phyloP scores from a whole-genome alignment of 2,113 vertebrate genomes.

The Ptyas mucosa region DNA sequence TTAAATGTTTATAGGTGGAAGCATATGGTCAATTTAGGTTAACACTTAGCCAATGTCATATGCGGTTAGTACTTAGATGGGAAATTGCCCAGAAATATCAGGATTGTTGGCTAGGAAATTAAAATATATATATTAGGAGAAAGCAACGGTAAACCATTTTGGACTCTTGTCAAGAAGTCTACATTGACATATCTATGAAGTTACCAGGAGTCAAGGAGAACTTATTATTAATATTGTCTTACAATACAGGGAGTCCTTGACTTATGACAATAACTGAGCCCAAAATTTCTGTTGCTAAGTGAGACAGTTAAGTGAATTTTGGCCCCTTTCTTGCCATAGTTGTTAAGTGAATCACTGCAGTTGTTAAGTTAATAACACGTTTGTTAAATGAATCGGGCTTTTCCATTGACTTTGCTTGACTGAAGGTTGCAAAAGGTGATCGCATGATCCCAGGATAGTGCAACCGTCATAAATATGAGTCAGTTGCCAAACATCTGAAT shows the following conservation, averaged over 20 bases:
- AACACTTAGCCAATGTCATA: too few species aligned
- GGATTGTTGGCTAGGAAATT: too few species aligned
- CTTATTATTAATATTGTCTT: background rate
- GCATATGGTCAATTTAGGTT: too few species aligned
- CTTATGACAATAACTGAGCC: background rate
- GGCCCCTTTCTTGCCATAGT: too few species aligned
- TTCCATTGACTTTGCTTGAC: background rate
- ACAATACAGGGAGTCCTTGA: background rate
- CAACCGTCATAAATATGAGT: background rate
- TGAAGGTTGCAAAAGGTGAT: background rate
- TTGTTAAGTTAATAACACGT: too few species aligned
- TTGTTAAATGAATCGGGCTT: too few species aligned
- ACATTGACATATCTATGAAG: background rate
- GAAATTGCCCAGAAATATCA: too few species aligned
- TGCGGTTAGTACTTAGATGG: too few species aligned
- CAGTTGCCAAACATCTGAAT: background rate
- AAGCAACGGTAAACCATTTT: too few species aligned
- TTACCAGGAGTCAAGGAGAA: background rate
- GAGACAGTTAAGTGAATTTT: too few species aligned
- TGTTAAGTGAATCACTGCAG: background rate
- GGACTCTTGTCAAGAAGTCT: background rate
- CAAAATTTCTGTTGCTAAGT: background rate
- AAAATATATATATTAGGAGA: too few species aligned
- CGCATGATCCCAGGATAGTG: background rate
- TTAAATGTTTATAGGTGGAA: too few species aligned